These are phyloP conservation scores for Drosophila quadrilineata DNA, from an alignment of 1,140 invertebrate genomes.

Conservation along the genomic window DNA sequence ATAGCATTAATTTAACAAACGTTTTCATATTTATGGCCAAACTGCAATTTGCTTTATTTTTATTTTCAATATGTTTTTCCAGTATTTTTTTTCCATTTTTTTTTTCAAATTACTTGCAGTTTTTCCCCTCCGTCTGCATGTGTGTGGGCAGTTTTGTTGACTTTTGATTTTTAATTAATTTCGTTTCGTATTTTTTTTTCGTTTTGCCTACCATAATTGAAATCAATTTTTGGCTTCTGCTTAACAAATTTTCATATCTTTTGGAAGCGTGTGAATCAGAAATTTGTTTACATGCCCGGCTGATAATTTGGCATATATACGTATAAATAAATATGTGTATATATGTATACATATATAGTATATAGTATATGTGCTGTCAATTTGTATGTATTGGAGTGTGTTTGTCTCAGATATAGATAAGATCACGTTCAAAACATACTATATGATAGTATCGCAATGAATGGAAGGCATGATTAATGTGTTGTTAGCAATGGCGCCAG, in stretches of 20 bases:
- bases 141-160: conserved; percentile 66
- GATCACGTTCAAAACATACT: too few relatives aligned
- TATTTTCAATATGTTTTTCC: conserved; percentile 57
- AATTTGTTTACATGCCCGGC: conserved; percentile 35
- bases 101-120: too few relatives aligned
- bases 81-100: conserved; percentile 1
- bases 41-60: conserved; percentile 61
- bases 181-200: conserved; percentile 26
- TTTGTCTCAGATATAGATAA: conserved; percentile 16
- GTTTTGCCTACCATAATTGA: conserved; percentile 39
- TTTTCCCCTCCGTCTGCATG: too few relatives aligned
- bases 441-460: too few relatives aligned
- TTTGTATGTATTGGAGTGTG: not conserved
- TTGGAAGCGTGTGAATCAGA: conserved; percentile 52
- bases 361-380: conserved; percentile 3
- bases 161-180: conserved; percentile 65
- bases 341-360: not conserved
- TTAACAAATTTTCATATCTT: conserved; percentile 9
- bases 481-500: conserved; percentile 49
- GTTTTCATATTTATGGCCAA: conserved; percentile 76
- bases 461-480: conserved; percentile 35
- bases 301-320: conserved; percentile 22
- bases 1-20: conserved; percentile 78
- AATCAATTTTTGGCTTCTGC: conserved; percentile 30
- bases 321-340: conserved; percentile 2